Evolutionary conservation across 2,113 vertebrate genomes (phyloP).

Genomic region (Rhinopithecus roxellana): DNA sequence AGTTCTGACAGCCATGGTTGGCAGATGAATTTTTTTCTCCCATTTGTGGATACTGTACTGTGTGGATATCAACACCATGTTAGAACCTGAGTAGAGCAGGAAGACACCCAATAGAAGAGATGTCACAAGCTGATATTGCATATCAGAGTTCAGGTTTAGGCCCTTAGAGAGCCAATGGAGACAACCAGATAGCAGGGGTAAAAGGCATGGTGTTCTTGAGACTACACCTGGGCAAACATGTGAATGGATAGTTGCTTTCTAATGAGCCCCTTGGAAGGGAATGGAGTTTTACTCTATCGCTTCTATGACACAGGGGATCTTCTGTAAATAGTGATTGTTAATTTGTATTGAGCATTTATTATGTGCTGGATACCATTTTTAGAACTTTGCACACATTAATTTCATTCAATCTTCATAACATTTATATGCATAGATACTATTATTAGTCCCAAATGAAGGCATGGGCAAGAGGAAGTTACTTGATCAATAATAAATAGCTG

Average conservation of each 20-base stretch:
- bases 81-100: background rate
- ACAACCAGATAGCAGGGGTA: background rate
- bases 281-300: background rate
- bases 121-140: background rate
- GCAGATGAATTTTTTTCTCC: background rate
- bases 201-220: background rate
- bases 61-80: background rate
- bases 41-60: background rate
- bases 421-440: background rate
- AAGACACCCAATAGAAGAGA: background rate
- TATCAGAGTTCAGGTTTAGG: background rate
- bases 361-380: background rate
- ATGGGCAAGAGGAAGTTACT: background rate
- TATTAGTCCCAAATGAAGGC: background rate
- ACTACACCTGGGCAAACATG: background rate
- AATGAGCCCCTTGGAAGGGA: background rate
- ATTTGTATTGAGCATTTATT: background rate
- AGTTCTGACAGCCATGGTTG: background rate
- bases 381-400: background rate
- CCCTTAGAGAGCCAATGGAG: background rate
- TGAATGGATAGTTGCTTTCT: background rate
- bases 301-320: background rate
- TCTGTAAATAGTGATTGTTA: background rate
- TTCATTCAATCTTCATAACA: background rate
- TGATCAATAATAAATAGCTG: background rate